Evolutionary conservation across 2,797 vertebrate species (phyloP).

Genomic region (Champsocephalus gunnari): DNA sequence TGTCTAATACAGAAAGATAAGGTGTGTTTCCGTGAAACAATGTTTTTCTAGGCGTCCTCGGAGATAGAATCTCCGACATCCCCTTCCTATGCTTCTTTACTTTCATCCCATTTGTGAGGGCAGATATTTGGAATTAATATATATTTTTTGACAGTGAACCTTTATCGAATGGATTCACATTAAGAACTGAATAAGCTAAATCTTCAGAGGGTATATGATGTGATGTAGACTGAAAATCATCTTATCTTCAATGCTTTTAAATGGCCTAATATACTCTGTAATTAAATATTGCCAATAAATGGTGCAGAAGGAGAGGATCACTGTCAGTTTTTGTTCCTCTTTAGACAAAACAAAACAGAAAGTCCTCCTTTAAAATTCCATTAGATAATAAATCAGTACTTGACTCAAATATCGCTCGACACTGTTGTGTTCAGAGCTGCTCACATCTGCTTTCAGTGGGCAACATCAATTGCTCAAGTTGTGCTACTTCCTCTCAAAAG

Average conservation of each 20-base stretch:
- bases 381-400: constrained; percentile 4
- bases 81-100: too few relatives aligned
- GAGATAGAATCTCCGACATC: too few relatives aligned
- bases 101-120: too few relatives aligned
- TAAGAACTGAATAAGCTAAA: too few relatives aligned
- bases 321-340: constrained; percentile 17
- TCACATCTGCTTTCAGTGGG: constrained; percentile 49
- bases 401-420: neutral
- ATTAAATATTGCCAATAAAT: neutral
- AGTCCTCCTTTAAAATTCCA: neutral
- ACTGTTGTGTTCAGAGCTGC: neutral
- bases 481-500: constrained; percentile 60
- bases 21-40: too few relatives aligned
- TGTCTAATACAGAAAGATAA: too few relatives aligned
- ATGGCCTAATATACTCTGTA: neutral
- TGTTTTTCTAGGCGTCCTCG: too few relatives aligned
- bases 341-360: constrained; percentile 23
- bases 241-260: neutral
- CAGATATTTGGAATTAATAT: too few relatives aligned
- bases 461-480: constrained; percentile 44
- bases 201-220: neutral
- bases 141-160: too few relatives aligned
- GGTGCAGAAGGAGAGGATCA: neutral
- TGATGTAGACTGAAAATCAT: constrained; percentile 1
- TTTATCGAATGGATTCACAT: too few relatives aligned